Evolutionary conservation across 2,113 vertebrate species (phyloP).

Genomic region (Semicossyphus pulcher): DNA sequence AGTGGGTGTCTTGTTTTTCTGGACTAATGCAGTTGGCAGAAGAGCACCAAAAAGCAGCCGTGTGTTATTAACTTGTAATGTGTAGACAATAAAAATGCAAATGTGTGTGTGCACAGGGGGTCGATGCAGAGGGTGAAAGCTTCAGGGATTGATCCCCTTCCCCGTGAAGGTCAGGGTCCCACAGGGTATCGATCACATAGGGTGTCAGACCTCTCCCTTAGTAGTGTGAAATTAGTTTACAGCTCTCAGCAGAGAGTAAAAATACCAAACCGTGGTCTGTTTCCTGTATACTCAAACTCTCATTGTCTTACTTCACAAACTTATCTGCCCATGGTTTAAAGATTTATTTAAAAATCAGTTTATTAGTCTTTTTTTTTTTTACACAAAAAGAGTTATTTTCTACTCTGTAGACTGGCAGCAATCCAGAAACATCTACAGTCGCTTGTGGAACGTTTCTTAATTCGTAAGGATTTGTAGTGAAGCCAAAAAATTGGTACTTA

Average conservation of each 20-base stretch:
- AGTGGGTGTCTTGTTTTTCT: conserved; percentile 56
- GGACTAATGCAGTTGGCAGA: conserved; percentile 37
- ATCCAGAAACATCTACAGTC: no score
- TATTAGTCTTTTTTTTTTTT: no score
- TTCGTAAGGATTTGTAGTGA: no score
- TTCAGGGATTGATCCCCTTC: conserved; percentile 49
- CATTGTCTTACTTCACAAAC: not conserved
- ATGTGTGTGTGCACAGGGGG: conserved; percentile 28
- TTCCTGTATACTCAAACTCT: not conserved
- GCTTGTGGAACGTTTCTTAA: no score
- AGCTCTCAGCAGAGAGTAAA: not conserved
- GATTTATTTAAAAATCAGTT: no score
- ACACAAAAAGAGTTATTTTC: no score
- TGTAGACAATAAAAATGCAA: conserved; percentile 72
- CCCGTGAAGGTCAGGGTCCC: conserved; percentile 62
- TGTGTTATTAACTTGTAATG: conserved; percentile 66
- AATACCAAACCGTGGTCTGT: not conserved
- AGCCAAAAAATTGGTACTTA: no score
- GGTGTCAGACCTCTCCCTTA: conserved; percentile 24
- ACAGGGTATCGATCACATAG: conserved; percentile 43
- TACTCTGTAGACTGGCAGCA: no score
- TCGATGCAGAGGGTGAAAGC: conserved; percentile 28
- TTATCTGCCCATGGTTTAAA: no score
- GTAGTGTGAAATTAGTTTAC: conserved; percentile 23
- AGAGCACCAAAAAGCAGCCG: conserved; percentile 9